phyloP scores from a whole-genome alignment of 2,888 invertebrate species.

The Macrosiphum euphorbiae region DNA sequence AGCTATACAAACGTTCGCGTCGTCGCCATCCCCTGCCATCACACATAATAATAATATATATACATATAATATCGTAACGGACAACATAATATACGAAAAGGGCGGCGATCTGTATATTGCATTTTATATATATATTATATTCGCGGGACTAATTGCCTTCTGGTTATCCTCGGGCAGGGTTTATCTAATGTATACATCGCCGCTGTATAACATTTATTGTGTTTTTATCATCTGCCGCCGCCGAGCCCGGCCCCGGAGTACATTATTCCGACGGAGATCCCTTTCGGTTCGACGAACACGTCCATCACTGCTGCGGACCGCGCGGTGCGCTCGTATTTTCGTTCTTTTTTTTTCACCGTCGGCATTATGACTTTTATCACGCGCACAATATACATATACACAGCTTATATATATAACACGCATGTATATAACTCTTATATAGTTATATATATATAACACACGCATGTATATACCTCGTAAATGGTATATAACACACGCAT shows the following conservation, averaged over 20 bases:
- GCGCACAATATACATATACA: background rate
- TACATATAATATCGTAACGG: conserved; percentile 7
- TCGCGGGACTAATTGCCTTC: conserved; percentile 63
- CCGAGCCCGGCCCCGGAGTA: background rate
- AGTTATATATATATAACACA: background rate
- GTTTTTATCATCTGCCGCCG: conserved; percentile 62
- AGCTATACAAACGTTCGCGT: conserved; percentile 31
- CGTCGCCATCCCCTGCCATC: background rate
- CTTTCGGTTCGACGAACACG: conserved; percentile 63
- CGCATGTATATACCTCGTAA: background rate
- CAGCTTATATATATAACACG: background rate
- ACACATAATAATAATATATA: background rate
- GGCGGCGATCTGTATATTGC: conserved; percentile 11
- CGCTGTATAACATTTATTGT: conserved; percentile 52
- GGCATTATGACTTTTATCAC: conserved; percentile 61
- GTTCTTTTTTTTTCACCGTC: conserved; percentile 27
- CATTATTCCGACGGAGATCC: conserved; percentile 46
- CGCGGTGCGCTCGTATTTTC: background rate
- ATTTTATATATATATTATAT: background rate
- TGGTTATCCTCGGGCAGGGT: conserved; percentile 63
- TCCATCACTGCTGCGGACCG: conserved; percentile 45
- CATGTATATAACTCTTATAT: background rate
- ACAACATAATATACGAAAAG: conserved; percentile 40
- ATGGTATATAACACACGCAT: too few species aligned
- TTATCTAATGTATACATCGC: conserved; percentile 60